These are phyloP conservation scores for Neodiprion pinetum DNA, from an alignment of 1,140 invertebrate species.

Conservation along the genomic window DNA sequence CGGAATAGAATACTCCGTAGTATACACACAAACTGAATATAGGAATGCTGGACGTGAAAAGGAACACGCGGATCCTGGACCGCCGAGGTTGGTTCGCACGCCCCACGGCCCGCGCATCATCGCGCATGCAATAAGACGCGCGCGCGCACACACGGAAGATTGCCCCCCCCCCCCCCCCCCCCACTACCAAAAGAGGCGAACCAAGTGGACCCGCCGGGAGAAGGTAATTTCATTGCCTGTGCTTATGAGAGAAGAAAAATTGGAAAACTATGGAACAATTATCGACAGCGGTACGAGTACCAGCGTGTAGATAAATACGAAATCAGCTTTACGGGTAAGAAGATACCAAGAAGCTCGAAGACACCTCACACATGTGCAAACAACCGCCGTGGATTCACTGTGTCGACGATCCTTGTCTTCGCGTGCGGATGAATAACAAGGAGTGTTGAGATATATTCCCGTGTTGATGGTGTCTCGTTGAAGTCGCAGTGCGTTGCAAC, in stretches of 20 bases:
- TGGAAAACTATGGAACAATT: background rate
- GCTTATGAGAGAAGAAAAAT: background rate
- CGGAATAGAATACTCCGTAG: too few relatives aligned
- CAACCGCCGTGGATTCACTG: background rate
- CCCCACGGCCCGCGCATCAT: too few relatives aligned
- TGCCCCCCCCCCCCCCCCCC: too few relatives aligned
- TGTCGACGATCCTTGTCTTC: slow-evolving; percentile 7
- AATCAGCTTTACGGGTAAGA: background rate
- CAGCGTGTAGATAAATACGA: background rate
- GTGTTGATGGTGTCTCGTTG: background rate
- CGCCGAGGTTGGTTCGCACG: too few relatives aligned
- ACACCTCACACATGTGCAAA: background rate
- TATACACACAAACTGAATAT: too few relatives aligned
- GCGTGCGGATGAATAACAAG: background rate
- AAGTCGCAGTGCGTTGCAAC: background rate
- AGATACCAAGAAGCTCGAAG: background rate
- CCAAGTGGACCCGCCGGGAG: slow-evolving; percentile 1
- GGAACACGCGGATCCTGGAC: too few relatives aligned
- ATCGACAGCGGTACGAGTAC: background rate
- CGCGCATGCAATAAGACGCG: too few relatives aligned
- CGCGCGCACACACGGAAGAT: too few relatives aligned
- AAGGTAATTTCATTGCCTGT: slow-evolving; percentile 2
- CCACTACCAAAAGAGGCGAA: background rate
- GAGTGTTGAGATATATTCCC: background rate
- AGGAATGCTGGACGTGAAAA: too few relatives aligned